Evolutionary conservation across 2,113 vertebrate species (phyloP), one percentile per base, ranked within the genome.

Genomic region (Pterocles orientalis): DNA sequence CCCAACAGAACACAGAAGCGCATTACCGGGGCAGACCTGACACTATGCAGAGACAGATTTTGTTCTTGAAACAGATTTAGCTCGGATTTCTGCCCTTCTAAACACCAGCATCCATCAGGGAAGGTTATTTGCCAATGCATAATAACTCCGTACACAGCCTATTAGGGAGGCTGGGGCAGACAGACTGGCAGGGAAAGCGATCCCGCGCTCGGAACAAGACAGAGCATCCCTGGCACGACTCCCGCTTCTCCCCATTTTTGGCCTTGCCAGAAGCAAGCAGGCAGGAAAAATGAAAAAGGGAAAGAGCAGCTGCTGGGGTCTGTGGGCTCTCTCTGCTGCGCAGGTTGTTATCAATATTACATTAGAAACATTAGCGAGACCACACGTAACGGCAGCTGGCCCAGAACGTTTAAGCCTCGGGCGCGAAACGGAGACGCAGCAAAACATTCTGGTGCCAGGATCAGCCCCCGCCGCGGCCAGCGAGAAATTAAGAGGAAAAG

Each of bases 381-480:
- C 71, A 58, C 82, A 51, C 48, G 12, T 2, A 26, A 23, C 31
- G 1, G 80, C 80, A 85, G 72, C 62, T 64, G 62, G 68, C 56
- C 60, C 54, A 31, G n/a, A 58, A 57, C 33, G 0, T 34, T 53
- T n/a, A 18, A 48, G 57, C 78, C 81, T 48, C 29, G 1, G 50
- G 78, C 36, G 0, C 3, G 28, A 68, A 72, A 68, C 1, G 2
- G 57, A 70, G 41, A 65, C 2, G 2, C 26, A 53, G 68, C 33
- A 47, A 24, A 91, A 31, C 14, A 5, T 15, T 26, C 9, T 21
- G 79, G 61, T 20, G 51, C 0, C 12, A 39, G 73, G 53, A 28
- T 39, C 60, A 33, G 60, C 28, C 66, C 73, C 48, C 1, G 1
- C 25, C 6, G 1, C 47, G 2, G 47, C 53, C 3, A 20, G 45